phyloP scores from a whole-genome alignment of 2,888 invertebrate species.

The Dermolepida albohirtum region DNA sequence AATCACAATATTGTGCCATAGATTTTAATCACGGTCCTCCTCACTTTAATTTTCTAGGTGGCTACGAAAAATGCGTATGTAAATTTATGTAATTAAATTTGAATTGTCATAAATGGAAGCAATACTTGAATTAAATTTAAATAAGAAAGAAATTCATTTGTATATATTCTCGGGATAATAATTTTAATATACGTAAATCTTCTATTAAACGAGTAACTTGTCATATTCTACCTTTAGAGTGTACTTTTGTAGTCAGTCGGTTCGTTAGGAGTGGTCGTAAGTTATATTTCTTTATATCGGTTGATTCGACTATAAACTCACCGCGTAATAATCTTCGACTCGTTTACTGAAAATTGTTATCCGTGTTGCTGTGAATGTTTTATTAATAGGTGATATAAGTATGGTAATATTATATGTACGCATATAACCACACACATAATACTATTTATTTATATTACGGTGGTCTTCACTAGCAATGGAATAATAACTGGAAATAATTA shows the following conservation, averaged over 20 bases:
- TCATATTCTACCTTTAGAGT: conserved; percentile 22
- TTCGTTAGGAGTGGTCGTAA: conserved; percentile 30
- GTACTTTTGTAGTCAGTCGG: conserved; percentile 20
- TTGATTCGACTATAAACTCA: conserved; percentile 13
- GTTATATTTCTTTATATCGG: conserved; percentile 15
- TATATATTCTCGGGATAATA: no score
- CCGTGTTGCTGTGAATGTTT: conserved; percentile 5
- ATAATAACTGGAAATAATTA: no score
- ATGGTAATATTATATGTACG: background rate
- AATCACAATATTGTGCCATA: background rate
- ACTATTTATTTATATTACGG: no score
- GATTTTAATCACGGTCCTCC: background rate
- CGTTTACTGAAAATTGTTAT: conserved; percentile 24
- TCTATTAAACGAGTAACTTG: conserved; percentile 21
- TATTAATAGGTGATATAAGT: conserved; percentile 8
- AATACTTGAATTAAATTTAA: conserved; percentile 21
- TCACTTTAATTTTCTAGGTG: background rate
- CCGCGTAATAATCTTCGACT: conserved; percentile 21
- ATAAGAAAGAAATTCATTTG: conserved; percentile 19
- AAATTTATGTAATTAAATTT: conserved; percentile 25
- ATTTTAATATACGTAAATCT: conserved; percentile 30
- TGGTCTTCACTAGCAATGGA: no score
- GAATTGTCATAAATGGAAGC: background rate
- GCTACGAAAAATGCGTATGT: background rate
- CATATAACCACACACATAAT: no score